Evolutionary conservation across 2,797 vertebrate species (phyloP), one percentile per base, ranked within the genome.

Genomic region (Potorous gilbertii): DNA sequence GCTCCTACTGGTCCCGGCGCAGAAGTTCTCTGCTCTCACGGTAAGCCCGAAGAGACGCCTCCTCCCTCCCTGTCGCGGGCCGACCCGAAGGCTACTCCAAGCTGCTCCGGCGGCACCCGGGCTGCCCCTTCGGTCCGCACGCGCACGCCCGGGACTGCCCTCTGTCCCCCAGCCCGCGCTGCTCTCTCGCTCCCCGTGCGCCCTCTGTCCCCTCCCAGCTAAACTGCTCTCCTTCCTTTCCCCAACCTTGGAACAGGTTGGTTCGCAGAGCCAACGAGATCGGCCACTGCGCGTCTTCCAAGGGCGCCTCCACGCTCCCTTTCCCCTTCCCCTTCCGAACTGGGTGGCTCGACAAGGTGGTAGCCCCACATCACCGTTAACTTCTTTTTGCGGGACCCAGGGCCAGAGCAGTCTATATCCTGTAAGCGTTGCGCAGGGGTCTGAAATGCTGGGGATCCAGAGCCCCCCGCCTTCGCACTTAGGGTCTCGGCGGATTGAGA

Each of bases 1-100:
- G 96, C 97, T 98, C 24, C 97, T 97, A 29, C 97, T 91, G 29
- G 98, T 97, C 96, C 97, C 98, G 91, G 98, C 98, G 28, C 98
- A 99, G 98, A 98, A 98, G 95, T 98, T 99, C 96, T 99, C 98
- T 0, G 98, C 98, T 28, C 98, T 99, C 90, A 99, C 98, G 98
- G 98, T 99, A 98, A 98, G 97, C 92, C 94, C 29, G 5, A 95
- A 27, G 56, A 98, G 91, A 31, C 3, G 24, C 50, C 93, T 28
- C 81, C 28, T 9, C 18, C n/a, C n/a, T 40, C 34, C 12, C 52
- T 34, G 14, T 50, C 16, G 1, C 40, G 0, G 13, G 28, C 40
- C 40, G 16, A 40, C 91, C 0, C 18, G 55, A 27, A 54, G 34
- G 46, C 59, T 3, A 34, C 27, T 34, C 56, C 11, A 52, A 54